Percentiles rank a stretch among this genome's conserved stretches.
phyloP scores from a whole-genome alignment of 1,140 invertebrate genomes.

The Neodiprion pinetum region DNA sequence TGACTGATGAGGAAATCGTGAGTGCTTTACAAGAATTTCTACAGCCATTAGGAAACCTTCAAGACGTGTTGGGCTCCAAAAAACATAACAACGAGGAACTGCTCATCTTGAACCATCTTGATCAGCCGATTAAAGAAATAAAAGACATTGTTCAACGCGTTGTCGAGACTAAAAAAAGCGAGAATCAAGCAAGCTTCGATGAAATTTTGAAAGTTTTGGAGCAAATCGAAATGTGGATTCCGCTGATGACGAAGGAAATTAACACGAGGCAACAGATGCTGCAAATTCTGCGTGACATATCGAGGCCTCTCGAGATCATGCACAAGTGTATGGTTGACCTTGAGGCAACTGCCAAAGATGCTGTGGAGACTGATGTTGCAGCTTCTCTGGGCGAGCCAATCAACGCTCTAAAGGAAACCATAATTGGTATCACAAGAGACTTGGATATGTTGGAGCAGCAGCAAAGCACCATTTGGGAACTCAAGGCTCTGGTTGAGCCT shows the following conservation, averaged over 20 bases:
- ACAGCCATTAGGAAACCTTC: constrained; percentile 37
- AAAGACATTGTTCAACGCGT: constrained; percentile 35
- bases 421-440: constrained; percentile 24
- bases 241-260: constrained; percentile 37
- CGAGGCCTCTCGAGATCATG: constrained; percentile 41
- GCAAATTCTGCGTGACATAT: constrained; percentile 36
- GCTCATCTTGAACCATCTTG: constrained; percentile 39
- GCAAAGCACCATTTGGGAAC: constrained; percentile 27
- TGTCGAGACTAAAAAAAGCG: constrained; percentile 26
- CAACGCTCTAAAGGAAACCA: constrained; percentile 24
- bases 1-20: neutral
- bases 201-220: constrained; percentile 29
- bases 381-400: constrained; percentile 38
- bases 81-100: constrained; percentile 39
- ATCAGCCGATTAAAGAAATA: constrained; percentile 36
- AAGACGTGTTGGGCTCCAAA: constrained; percentile 35
- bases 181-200: constrained; percentile 27
- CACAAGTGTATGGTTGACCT: constrained; percentile 38
- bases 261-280: constrained; percentile 38
- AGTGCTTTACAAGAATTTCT: constrained; percentile 34
- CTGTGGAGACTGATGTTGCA: constrained; percentile 44
- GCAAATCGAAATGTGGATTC: constrained; percentile 39
- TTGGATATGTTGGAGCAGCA: constrained; percentile 23
- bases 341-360: constrained; percentile 32
- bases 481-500: constrained; percentile 40